Evolutionary conservation across 2,888 invertebrate genomes (phyloP).

Genomic region (Caenorhabditis parvicauda): DNA sequence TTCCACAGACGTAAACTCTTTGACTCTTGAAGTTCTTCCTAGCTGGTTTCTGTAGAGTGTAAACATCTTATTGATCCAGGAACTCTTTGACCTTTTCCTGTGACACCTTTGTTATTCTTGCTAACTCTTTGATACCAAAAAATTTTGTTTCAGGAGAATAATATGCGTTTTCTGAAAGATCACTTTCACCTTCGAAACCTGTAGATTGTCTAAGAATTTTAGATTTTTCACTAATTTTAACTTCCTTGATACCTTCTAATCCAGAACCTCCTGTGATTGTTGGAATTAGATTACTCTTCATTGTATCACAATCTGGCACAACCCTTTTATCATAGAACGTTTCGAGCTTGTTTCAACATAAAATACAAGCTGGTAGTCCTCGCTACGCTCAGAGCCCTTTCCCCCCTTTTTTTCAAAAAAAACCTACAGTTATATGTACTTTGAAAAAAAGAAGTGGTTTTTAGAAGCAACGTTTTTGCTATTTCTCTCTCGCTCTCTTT

Average conservation of each 20-base stretch:
- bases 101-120: conserved; percentile 19
- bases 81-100: conserved; percentile 27
- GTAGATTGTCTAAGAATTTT: no score
- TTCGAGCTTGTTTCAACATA: conserved; percentile 3
- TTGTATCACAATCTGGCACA: conserved; percentile 6
- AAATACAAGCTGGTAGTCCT: no score
- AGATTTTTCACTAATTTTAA: conserved; percentile 9
- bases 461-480: no score
- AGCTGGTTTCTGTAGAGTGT: conserved; percentile 38
- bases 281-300: conserved; percentile 11
- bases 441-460: no score
- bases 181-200: neutral
- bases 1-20: conserved; percentile 28
- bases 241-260: conserved; percentile 4
- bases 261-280: conserved; percentile 9
- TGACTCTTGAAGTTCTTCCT: conserved; percentile 30
- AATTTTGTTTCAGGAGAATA: conserved; percentile 29
- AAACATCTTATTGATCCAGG: conserved; percentile 36
- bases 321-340: conserved; percentile 5
- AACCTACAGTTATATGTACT: no score
- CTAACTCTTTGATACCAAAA: conserved; percentile 35
- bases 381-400: no score
- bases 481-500: no score
- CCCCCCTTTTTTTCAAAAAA: no score
- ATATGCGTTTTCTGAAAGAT: conserved; percentile 24